Evolutionary conservation across 1,140 invertebrate species (phyloP).

Genomic region (Drosophila fuyamai): DNA sequence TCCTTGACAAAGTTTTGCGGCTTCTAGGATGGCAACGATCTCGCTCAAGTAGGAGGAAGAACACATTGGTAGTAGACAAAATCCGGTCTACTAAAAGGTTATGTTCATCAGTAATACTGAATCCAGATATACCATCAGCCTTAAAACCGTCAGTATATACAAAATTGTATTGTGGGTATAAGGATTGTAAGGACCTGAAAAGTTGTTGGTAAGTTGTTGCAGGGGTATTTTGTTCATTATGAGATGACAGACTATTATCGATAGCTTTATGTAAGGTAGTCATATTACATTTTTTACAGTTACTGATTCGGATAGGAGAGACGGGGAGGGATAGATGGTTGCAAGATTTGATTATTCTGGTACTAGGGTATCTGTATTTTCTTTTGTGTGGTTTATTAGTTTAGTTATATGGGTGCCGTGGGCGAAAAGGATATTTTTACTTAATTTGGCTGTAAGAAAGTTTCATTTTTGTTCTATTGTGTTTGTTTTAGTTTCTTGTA

Average conservation of each 20-base stretch:
- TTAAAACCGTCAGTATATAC: background rate
- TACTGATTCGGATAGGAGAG: background rate
- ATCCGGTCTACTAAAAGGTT: background rate
- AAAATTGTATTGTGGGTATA: background rate
- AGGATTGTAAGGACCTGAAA: constrained; percentile 1
- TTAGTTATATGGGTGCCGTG: background rate
- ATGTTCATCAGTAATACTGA: constrained; percentile 1
- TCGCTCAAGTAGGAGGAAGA: no score
- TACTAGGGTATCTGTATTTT: no score
- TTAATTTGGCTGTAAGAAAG: no score
- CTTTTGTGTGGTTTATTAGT: background rate
- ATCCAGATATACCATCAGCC: background rate
- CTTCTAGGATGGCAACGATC: no score
- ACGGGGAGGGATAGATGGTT: background rate
- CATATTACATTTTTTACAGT: background rate
- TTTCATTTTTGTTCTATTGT: background rate
- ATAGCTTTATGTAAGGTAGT: background rate
- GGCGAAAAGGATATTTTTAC: no score
- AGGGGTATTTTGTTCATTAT: background rate
- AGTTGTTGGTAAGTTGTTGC: background rate
- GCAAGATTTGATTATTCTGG: background rate
- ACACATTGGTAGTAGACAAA: background rate
- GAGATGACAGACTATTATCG: background rate
- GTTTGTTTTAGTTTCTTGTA: background rate
- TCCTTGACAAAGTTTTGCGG: no score